Conservation (phyloP, 1,140 invertebrate species). For the Nomia melanderi region DNA sequence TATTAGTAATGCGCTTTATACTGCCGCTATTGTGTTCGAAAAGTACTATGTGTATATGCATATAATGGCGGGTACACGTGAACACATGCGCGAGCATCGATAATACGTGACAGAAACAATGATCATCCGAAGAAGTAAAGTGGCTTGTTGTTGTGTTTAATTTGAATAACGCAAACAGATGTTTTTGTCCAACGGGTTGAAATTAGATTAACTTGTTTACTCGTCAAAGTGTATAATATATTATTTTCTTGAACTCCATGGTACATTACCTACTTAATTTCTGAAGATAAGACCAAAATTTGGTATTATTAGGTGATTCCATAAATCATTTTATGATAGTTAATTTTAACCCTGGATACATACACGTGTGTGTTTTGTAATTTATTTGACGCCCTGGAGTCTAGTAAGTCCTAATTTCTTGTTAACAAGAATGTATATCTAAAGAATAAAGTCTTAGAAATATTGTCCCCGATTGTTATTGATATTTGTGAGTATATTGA, state of each 20-base stretch:
- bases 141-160: not conserved
- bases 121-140: constrained; percentile 10
- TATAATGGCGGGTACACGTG: not conserved
- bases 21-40: constrained; percentile 14
- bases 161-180: constrained; percentile 16
- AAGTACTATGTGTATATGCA: not conserved
- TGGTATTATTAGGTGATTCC: too few species aligned
- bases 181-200: not conserved
- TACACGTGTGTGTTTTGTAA: too few species aligned
- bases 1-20: constrained; percentile 26
- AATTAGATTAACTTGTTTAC: constrained; percentile 1
- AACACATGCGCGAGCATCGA: not conserved
- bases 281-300: not conserved
- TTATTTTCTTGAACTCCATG: not conserved
- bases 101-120: constrained; percentile 26
- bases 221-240: not conserved
- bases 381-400: too few species aligned
- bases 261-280: not conserved
- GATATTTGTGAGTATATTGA: too few species aligned
- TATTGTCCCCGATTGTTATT: too few species aligned
- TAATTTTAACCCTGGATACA: too few species aligned
- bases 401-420: too few species aligned
- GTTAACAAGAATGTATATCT: too few species aligned
- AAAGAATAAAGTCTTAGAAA: too few species aligned
- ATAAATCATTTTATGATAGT: too few species aligned